Conservation (phyloP, 2,888 invertebrate genomes). For the Philopedon plagiatum region DNA sequence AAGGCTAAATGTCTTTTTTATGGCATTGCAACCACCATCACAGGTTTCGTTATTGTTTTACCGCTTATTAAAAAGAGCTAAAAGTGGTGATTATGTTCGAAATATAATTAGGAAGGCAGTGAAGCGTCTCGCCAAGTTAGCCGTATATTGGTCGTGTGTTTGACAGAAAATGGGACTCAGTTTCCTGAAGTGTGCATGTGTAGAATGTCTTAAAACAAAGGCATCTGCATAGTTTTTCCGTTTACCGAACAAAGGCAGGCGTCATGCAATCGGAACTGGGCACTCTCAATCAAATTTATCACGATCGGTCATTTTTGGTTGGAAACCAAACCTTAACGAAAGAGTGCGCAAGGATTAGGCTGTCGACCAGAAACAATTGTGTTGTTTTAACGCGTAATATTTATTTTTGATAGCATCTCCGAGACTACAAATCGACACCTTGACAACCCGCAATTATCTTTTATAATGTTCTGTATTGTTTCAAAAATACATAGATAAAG, state of each 20-base stretch:
- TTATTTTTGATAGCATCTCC: conserved; percentile 69
- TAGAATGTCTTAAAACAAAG: conserved; percentile 62
- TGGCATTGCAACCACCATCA: too few species aligned
- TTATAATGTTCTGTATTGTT: conserved; percentile 68
- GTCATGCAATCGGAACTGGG: conserved; percentile 69
- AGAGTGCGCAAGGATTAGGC: conserved; percentile 54
- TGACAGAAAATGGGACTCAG: conserved; percentile 20
- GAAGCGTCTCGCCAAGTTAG: background rate
- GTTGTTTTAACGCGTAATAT: conserved; percentile 68
- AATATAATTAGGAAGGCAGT: background rate
- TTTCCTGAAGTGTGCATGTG: conserved; percentile 44
- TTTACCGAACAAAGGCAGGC: conserved; percentile 63
- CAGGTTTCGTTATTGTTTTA: background rate
- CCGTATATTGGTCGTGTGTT: conserved; percentile 8
- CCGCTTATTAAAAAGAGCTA: background rate
- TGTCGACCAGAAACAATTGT: conserved; percentile 60
- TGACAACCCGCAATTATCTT: conserved; percentile 69
- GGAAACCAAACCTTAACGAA: conserved; percentile 62
- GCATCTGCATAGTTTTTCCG: conserved; percentile 69
- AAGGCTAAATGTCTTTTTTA: too few species aligned
- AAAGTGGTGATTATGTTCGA: background rate
- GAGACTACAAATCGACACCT: conserved; percentile 70
- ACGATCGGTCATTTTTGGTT: conserved; percentile 62
- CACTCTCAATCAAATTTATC: conserved; percentile 70
- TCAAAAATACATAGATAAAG: conserved; percentile 62